Evolutionary conservation across 1,140 invertebrate genomes (phyloP).

Genomic region (Atta texana): DNA sequence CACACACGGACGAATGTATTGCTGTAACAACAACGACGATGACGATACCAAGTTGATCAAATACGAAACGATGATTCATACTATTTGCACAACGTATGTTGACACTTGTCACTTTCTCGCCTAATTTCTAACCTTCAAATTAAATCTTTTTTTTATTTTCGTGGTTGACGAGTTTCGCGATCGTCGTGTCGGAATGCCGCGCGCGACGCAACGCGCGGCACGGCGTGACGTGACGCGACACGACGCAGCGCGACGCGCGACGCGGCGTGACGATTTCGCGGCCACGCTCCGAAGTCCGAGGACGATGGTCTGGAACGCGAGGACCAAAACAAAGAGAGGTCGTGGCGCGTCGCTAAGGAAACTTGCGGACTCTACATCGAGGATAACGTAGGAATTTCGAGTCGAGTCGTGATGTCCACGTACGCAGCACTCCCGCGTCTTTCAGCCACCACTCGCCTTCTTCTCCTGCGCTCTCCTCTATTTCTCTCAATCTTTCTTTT

Average conservation of each 20-base stretch:
- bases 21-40: background rate
- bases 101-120: conserved; percentile 47
- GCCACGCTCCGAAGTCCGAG: conserved; percentile 9
- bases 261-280: background rate
- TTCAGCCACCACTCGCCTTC: conserved; percentile 5
- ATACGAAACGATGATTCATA: conserved; percentile 35
- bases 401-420: conserved; percentile 14
- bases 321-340: conserved; percentile 28
- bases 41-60: background rate
- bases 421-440: conserved; percentile 53
- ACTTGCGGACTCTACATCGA: no score
- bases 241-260: conserved; percentile 11
- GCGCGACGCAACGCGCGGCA: background rate
- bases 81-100: conserved; percentile 1
- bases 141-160: background rate
- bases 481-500: background rate
- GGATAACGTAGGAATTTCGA: background rate
- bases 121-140: conserved; percentile 25
- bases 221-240: background rate
- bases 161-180: background rate
- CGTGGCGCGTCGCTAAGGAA: no score
- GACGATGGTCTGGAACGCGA: background rate
- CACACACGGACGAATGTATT: background rate
- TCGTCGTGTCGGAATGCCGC: conserved; percentile 8
- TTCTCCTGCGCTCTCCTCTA: background rate